Evolutionary conservation across 2,113 vertebrate species (phyloP), one percentile per base, ranked within the genome.

Genomic region (Pangasianodon hypophthalmus): DNA sequence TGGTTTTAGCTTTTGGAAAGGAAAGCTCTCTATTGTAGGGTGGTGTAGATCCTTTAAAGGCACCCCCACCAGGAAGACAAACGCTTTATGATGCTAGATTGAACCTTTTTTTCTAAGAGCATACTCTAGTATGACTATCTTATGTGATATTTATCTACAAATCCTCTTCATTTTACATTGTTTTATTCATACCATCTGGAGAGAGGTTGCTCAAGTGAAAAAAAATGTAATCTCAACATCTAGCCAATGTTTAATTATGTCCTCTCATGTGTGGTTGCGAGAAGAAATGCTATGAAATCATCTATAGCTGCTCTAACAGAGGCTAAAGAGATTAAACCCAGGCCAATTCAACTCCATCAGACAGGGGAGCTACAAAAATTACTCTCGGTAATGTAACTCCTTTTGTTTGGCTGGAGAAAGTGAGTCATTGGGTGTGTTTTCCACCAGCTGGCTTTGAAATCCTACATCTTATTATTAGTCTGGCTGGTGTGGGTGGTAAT

Each of bases 371-470:
- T 50, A 32, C 52, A 83, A 83, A 87, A 75, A 48, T 29, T 19
- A 81, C 71, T 77, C 14, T n/a, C 1, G 1, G 24, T 88, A 83
- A 82, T n/a, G 26, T 62, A 64, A 64, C 26, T 8, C 46, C 48
- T 56, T 75, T 82, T 88, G 77, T 86, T 73, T 60, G 79, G 64
- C 64, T 90, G 84, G 75, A 90, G 77, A 67, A 56, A n/a, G 19
- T 90, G 82, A 84, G 58, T 90, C 73, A 88, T 32, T 56, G 77
- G 88, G 87, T 87, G 77, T 90, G 52, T 62, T 80, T 89, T 64
- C 6, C 41, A 54, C n/a, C 89, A 75, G 67, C 80, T 79, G 46
- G 32, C 37, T 87, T 58, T 90, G 85, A 83, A 80, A 87, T 77
- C 41, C 71, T 48, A 58, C 71, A 13, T 86, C n/a, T 24, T 24